phyloP scores from a whole-genome alignment of 2,888 invertebrate genomes.

The Drosophila mettleri region DNA sequence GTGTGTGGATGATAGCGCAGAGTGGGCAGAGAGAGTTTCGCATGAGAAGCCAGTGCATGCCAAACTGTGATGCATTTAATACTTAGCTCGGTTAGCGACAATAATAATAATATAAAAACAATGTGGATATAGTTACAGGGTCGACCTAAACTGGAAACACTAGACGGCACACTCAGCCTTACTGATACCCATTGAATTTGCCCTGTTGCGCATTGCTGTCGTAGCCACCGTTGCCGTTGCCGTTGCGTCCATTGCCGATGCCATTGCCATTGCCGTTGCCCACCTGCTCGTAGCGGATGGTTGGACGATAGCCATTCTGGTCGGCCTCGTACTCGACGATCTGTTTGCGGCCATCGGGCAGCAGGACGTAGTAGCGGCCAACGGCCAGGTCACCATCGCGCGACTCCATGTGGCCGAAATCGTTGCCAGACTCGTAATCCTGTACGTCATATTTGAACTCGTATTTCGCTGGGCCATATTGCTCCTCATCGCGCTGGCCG shows the following conservation, averaged over 20 bases:
- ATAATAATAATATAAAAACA: conserved; percentile 20
- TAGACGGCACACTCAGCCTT: conserved; percentile 48
- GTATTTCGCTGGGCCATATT: conserved; percentile 89
- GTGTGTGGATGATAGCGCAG: not conserved
- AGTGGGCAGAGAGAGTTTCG: conserved; percentile 2
- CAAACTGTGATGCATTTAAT: conserved; percentile 57
- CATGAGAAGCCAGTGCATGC: conserved; percentile 41
- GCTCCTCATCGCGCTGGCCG: conserved; percentile 81
- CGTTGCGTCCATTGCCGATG: conserved; percentile 72
- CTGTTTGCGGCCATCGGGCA: conserved; percentile 90
- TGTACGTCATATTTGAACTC: conserved; percentile 89
- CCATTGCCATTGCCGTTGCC: conserved; percentile 80
- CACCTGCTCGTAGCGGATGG: conserved; percentile 88
- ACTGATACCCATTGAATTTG: conserved; percentile 82
- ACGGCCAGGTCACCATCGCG: conserved; percentile 88
- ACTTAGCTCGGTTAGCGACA: conserved; percentile 55
- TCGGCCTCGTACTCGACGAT: conserved; percentile 90
- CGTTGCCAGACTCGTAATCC: conserved; percentile 88
- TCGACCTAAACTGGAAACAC: conserved; percentile 64
- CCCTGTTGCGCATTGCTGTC: conserved; percentile 79
- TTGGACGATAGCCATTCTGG: conserved; percentile 89
- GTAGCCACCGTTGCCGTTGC: conserved; percentile 77
- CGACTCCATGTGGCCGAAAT: conserved; percentile 89
- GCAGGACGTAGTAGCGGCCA: conserved; percentile 88
- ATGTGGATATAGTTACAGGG: conserved; percentile 55